These are phyloP conservation scores for Thryonomys swinderianus DNA, from an alignment of 2,113 vertebrate genomes.

Conservation along the genomic window DNA sequence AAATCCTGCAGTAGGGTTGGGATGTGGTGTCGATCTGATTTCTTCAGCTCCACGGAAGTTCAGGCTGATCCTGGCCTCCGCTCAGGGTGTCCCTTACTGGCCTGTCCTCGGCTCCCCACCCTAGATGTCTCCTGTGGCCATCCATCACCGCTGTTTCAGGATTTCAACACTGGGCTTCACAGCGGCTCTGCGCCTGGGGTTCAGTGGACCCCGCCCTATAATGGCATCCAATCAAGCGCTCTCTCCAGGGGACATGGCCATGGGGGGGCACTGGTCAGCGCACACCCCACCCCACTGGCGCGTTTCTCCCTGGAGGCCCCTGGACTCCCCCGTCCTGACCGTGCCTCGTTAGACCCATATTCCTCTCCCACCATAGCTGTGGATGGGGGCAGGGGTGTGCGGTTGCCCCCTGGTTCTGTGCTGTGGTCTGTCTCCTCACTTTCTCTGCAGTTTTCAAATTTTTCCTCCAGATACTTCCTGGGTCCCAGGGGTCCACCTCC, in stretches of 20 bases:
- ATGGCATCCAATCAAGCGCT: background rate
- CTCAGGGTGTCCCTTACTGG: background rate
- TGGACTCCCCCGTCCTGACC: background rate
- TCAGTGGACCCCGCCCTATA: background rate
- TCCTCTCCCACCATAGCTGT: background rate
- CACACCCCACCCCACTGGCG: fast-evolving
- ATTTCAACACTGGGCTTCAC: background rate
- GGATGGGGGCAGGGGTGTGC: background rate
- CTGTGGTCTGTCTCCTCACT: background rate
- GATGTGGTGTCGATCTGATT: background rate
- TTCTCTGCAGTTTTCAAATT: background rate
- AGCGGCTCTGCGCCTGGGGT: background rate
- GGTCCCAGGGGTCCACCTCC: background rate
- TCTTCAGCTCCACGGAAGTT: background rate
- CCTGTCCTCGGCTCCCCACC: background rate
- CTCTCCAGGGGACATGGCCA: background rate
- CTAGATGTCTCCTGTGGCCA: background rate
- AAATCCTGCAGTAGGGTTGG: background rate
- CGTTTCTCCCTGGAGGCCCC: background rate
- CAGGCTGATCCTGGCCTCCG: background rate
- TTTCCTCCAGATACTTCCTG: background rate
- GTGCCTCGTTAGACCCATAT: background rate
- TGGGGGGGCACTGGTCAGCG: background rate
- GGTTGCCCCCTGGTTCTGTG: background rate
- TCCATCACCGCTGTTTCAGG: background rate